Conservation (phyloP, 2,113 vertebrate species). For the Chlorodrepanis virens region DNA sequence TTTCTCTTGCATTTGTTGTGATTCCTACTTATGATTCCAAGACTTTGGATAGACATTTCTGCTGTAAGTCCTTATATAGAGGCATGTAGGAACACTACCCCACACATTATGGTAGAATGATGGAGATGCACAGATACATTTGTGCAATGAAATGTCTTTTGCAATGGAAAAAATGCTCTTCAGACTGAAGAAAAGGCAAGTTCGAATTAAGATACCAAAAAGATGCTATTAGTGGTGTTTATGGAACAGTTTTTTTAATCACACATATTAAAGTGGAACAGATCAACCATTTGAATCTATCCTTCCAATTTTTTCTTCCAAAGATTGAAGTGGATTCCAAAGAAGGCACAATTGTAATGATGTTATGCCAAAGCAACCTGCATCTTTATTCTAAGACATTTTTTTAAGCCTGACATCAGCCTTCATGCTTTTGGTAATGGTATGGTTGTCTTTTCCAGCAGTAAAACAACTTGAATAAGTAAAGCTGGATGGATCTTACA, state of each 20-base stretch:
- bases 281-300: not conserved
- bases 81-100: not conserved
- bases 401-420: not conserved
- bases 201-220: not conserved
- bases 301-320: not conserved
- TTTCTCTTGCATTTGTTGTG: not conserved
- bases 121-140: not conserved
- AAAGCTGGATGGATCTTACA: not conserved
- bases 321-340: not conserved
- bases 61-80: not conserved
- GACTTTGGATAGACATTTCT: not conserved
- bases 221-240: not conserved
- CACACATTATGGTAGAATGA: not conserved
- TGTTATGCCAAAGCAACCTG: not conserved
- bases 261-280: not conserved
- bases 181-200: not conserved
- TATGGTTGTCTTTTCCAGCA: not conserved
- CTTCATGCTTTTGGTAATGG: not conserved
- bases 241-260: not conserved
- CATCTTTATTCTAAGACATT: not conserved
- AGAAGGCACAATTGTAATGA: not conserved
- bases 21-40: not conserved
- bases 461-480: not conserved
- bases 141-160: not conserved
- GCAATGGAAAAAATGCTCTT: not conserved